A percentile compares a stretch with the other conserved stretches of the same genome.
Conservation (phyloP, 2,888 invertebrate species). For the Piscicola geometra region DNA sequence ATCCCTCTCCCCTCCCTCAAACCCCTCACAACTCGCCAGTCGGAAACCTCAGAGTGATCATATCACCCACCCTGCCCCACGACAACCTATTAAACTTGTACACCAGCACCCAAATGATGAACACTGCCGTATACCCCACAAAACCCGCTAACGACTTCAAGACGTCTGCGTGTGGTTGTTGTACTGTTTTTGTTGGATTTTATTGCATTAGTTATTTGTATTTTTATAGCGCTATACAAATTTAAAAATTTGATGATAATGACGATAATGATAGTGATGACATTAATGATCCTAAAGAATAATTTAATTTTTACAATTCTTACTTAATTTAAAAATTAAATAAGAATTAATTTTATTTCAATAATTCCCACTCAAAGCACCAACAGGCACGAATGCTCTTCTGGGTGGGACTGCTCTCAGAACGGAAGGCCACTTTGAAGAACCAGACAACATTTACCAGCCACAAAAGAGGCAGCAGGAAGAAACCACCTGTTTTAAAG, state of each 20-base stretch:
- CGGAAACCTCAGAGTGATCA: not conserved
- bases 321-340: too few relatives aligned
- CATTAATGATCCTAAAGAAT: too few relatives aligned
- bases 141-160: not conserved
- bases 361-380: too few relatives aligned
- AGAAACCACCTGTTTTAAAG: not conserved
- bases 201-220: too few relatives aligned
- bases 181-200: too few relatives aligned
- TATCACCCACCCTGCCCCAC: not conserved
- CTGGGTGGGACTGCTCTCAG: not conserved
- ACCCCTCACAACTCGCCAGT: not conserved
- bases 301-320: too few relatives aligned
- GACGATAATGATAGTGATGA: too few relatives aligned
- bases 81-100: not conserved
- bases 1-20: not conserved
- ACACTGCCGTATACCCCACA: not conserved
- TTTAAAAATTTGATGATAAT: too few relatives aligned
- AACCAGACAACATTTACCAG: not conserved
- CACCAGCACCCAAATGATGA: not conserved
- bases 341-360: too few relatives aligned
- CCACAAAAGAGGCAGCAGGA: not conserved
- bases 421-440: not conserved
- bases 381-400: not conserved
- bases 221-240: too few relatives aligned
- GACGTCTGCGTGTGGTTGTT: not conserved